Evolutionary conservation across 2,113 vertebrate genomes (phyloP), one percentile per base, ranked within the genome.

Genomic region (Notarius lentiginosus): DNA sequence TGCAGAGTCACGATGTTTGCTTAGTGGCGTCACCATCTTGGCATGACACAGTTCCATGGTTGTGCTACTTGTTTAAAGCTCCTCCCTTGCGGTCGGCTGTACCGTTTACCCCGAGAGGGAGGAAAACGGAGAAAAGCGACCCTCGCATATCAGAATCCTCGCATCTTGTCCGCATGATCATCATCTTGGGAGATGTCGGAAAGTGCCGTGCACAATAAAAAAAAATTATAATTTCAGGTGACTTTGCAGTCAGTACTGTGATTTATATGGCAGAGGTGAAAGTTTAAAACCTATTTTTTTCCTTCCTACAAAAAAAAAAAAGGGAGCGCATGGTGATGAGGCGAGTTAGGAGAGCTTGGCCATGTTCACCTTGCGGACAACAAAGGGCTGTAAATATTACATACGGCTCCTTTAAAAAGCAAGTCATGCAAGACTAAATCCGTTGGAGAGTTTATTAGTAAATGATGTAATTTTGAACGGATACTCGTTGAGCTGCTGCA

Each of bases 401-500:
- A n/a, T 51, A 77, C 58, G 5, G 55, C 56, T 9, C 55, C n/a
- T 55, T 18, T 56, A 79, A 79, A 56, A 53, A 1, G 10, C 11
- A 0, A n/a, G 27, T 49, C 41, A 51, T 73, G 4, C 10, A 61
- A 20, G 20, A 60, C 1, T 20, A 18, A 60, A 20, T 1, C 56
- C 56, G 11, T 61, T 22, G 18, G 22, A 61, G 20, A 8, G 10
- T 68, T 68, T 68, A 30, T 70, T 18, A 41, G 30, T 70, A 8
- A 34, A 34, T 15, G 0, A 1, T 4, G 7, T 47, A 22, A 47
- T 60, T 22, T n/a, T 84, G 70, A 8, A 27, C 2, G 7, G 17
- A 65, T 58, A 55, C 47, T 1, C 34, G 15, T 41, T 27, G 7
- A 79, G 68, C 84, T 91, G 84, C 73, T 87, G 84, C 55, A 15